Evolutionary conservation across 2,888 invertebrate species (phyloP), one percentile per base, ranked within the genome.

Genomic region (Sesia apiformis): DNA sequence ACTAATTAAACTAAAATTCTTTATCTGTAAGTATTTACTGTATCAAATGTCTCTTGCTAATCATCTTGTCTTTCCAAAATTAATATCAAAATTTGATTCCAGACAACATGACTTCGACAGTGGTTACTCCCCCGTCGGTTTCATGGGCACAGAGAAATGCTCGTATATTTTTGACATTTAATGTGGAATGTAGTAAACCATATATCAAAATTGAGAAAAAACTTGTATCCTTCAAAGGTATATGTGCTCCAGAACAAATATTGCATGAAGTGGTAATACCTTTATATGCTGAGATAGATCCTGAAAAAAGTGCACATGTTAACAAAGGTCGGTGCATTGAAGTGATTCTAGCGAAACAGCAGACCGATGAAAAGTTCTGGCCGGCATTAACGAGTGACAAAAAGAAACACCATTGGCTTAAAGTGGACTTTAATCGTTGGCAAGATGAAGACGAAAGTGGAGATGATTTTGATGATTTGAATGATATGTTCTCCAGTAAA

Each of bases 401-500:
- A 68, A 94, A 93, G 78, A 98, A 98, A 89, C 93, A 94, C 71
- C 97, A 98, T 79, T 98, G 98, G 97, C 91, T 99, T 62, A 98
- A 98, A 90, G 95, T 97, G 63, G 98, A 99, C 78, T 99, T 99
- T 80, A 95, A 96, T 76, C 97, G 97, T 84, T 99, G 98, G 98
- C 94, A 94, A 80, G 98, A 98, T 89, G 98, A 98, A 84, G 96
- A 97, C 70, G 98, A 98, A 57, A 96, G 95, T 57, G 96, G 94
- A 5, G 95, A 95, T 65, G 97, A 52, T 40, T 58, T 74, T 58
- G 76, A 78, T 59, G 74, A 77, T 40, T 74, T 74, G 72, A 78
- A 77, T 65, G 81, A 84, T 55, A 81, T 84, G 77, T 81, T 85
- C 57, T 72, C 77, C 7, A 72, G 73, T 60, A 81, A 82, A 70